Base-by-base conservation (phyloP, 1,140 invertebrate genomes). In the Doryteuthis pealeii region DNA sequence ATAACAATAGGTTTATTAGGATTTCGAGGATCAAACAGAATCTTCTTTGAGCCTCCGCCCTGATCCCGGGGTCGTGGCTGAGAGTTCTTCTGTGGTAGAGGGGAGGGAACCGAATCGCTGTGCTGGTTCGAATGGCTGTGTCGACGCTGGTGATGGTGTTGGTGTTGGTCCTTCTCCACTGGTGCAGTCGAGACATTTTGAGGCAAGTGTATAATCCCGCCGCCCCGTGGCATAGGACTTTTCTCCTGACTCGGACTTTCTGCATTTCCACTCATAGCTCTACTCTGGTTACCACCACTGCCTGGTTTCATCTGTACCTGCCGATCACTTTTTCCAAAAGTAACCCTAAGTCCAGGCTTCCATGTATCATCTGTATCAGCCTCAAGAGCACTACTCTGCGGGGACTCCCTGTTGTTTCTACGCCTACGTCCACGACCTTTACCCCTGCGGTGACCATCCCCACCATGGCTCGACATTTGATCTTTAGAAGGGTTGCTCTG, bases 1-100 rank as follows among this genome's bases (percentile, higher is more conserved):
- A 92, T 89, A 77, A 92, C 88, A 74, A 93, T 92, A 26, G 92
- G 92, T 85, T 91, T 92, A 77, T 89, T 89, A 1, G 92, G 92
- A 87, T 93, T 93, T 77, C 92, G 91, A 3, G 91, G 92, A 86
- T 93, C 91, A 83, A 90, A 93, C 22, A 93, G 81, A 18, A 75
- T 79, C 14, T 78, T 77, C 58, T 81, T 77, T 15, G 77, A 78
- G 67, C 31, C 70, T 4, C 72, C 49, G 18, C 74, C 49, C 32
- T 76, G 75, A 15, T 45, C 66, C 18, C 26, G 62, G 1, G 45
- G 32, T 30, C 76, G 28, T 10, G 71, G 54, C n/a, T 68, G 66
- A 18, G 31, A 30, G 28, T 33, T 33, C 66, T 30, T 68, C 18
- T 18, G 66, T 15, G 31, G 15, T 18, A 65, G 31, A 22, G 26